A percentile compares a stretch with the other conserved stretches of the same genome.
Conservation (phyloP, 2,888 invertebrate species). For the Melinaea menophilus region DNA sequence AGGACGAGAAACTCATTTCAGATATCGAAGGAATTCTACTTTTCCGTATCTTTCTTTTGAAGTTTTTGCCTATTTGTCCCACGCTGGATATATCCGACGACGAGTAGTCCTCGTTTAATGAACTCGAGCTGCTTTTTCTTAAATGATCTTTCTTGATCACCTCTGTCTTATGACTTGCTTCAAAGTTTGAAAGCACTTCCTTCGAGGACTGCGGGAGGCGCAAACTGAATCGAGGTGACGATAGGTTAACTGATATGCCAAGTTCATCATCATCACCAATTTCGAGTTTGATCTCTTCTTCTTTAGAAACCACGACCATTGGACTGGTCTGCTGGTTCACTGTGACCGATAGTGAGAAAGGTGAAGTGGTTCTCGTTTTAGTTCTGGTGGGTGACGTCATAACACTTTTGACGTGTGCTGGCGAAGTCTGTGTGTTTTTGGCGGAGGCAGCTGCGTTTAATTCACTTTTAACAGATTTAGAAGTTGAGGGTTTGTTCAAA, state of each 20-base stretch:
- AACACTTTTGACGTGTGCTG: constrained; percentile 61
- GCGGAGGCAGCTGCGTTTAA: constrained; percentile 52
- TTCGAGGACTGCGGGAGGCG: constrained; percentile 59
- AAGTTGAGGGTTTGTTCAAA: constrained; percentile 60
- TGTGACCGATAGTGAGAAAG: constrained; percentile 47
- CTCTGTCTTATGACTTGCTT: constrained; percentile 18
- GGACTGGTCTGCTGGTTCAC: constrained; percentile 66
- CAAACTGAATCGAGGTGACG: constrained; percentile 66
- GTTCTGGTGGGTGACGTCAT: constrained; percentile 70
- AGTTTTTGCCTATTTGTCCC: constrained; percentile 57
- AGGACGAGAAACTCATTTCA: constrained; percentile 54
- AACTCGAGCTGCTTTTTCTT: constrained; percentile 56
- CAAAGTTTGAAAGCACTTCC: constrained; percentile 57
- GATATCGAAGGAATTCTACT: constrained; percentile 45
- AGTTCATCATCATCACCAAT: constrained; percentile 46
- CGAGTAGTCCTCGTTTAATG: constrained; percentile 57
- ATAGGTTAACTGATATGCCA: constrained; percentile 63
- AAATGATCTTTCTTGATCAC: constrained; percentile 27
- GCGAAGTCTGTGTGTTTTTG: constrained; percentile 72
- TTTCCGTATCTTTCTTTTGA: constrained; percentile 46
- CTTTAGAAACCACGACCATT: constrained; percentile 37
- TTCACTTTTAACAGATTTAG: constrained; percentile 38
- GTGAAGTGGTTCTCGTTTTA: constrained; percentile 68
- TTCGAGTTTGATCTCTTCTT: constrained; percentile 41
- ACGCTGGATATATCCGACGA: constrained; percentile 70